A percentile compares a stretch with the other conserved stretches of the same genome.
Conservation (phyloP, 1,140 invertebrate genomes). For the Oryctes rhinoceros region DNA sequence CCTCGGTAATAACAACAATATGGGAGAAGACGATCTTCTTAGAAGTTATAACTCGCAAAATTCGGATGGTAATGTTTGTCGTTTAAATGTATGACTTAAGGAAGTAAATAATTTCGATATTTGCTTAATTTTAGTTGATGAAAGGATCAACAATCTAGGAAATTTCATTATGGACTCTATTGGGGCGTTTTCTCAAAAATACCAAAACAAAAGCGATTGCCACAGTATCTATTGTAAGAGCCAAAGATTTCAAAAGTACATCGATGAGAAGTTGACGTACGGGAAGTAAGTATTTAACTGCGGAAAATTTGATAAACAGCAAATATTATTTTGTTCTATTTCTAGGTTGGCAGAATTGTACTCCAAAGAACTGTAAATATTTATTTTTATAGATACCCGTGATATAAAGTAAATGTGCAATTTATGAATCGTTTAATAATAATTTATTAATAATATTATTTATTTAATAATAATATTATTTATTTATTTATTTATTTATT, state of each 20-base stretch:
- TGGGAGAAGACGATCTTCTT: slow-evolving; percentile 11
- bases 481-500: not conserved
- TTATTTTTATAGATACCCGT: not conserved
- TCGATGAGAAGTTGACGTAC: slow-evolving; percentile 9
- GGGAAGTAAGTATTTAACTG: not conserved
- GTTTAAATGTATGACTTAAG: not conserved
- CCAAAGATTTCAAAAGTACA: not conserved
- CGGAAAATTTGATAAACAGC: too few relatives aligned
- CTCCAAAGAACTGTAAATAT: slow-evolving; percentile 12
- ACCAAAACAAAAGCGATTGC: not conserved
- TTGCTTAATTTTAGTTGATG: slow-evolving; percentile 23
- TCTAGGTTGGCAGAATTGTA: not conserved
- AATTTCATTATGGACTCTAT: slow-evolving; percentile 24
- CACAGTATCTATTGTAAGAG: slow-evolving; percentile 6
- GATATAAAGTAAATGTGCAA: not conserved
- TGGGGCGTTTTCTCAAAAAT: not conserved
- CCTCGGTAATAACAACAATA: not conserved
- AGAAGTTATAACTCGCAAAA: not conserved
- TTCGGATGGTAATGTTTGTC: not conserved
- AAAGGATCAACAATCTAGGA: slow-evolving; percentile 16
- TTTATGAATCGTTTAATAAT: too few relatives aligned
- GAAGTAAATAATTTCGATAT: not conserved
- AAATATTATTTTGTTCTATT: not conserved
- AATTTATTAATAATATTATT: too few relatives aligned
- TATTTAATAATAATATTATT: not conserved